A percentile compares a stretch with the other conserved stretches of the same genome.
phyloP scores from a whole-genome alignment of 2,797 vertebrate genomes.

The Myotis vivesi region DNA sequence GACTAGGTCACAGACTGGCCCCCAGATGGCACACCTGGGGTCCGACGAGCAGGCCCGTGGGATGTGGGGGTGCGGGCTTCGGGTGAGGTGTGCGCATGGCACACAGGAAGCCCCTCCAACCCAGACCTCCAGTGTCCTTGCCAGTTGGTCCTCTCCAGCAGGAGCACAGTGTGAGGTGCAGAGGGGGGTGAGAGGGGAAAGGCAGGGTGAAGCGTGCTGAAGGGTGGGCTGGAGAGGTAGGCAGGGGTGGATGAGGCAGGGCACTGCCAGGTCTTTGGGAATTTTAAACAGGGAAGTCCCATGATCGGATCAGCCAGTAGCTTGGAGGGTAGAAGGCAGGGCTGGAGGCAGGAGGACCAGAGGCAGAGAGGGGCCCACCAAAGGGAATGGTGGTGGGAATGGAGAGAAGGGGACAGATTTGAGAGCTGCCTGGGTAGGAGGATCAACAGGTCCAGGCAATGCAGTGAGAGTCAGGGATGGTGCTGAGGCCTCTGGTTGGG shows the following conservation, averaged over 20 bases:
- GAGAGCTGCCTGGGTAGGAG: background rate
- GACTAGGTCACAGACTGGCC: background rate
- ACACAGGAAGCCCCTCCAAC: background rate
- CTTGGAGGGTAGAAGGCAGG: background rate
- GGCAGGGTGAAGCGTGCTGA: rapidly evolving
- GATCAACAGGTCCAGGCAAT: background rate
- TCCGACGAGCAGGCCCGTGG: background rate
- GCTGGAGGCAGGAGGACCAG: background rate
- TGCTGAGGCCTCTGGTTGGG: background rate
- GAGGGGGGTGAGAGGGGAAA: background rate
- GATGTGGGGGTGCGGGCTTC: background rate
- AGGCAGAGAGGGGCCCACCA: background rate
- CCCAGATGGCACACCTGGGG: background rate
- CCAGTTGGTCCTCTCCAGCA: background rate
- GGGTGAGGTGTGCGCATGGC: background rate
- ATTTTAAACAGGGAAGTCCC: background rate
- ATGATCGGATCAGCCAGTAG: background rate
- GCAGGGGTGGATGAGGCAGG: background rate
- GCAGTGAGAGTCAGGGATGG: background rate
- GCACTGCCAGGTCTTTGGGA: background rate
- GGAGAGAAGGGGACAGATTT: background rate
- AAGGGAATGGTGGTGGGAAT: background rate
- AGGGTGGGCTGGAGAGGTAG: background rate
- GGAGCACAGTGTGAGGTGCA: background rate
- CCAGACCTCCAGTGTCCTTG: background rate